Conservation (phyloP, 2,113 vertebrate species). For the Fregata magnificens region DNA sequence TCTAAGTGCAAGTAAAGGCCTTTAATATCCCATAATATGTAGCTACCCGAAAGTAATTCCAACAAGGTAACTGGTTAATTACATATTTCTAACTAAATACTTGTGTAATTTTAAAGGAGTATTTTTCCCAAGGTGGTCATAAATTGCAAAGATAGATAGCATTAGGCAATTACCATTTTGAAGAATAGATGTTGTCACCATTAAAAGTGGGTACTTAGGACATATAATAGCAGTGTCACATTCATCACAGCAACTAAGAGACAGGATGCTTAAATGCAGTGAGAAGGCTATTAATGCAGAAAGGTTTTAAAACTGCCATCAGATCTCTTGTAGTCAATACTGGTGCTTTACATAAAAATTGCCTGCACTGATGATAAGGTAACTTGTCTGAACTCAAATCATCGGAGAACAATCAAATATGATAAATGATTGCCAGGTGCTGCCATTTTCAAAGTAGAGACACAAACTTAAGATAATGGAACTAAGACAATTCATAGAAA, state of each 20-base stretch:
- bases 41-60: conserved; percentile 49
- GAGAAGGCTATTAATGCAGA: conserved; percentile 72
- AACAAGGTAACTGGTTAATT: conserved; percentile 54
- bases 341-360: conserved; percentile 76
- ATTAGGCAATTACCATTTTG: conserved; percentile 57
- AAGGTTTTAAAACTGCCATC: conserved; percentile 74
- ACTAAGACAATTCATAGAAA: conserved; percentile 33
- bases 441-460: conserved; percentile 58
- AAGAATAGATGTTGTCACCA: conserved; percentile 63
- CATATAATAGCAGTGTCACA: conserved; percentile 54
- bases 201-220: conserved; percentile 62
- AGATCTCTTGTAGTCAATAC: conserved; percentile 68
- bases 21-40: background rate
- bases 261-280: conserved; percentile 58
- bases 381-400: conserved; percentile 62
- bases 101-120: conserved; percentile 21
- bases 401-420: conserved; percentile 69
- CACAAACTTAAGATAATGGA: conserved; percentile 46
- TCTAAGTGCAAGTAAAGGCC: background rate
- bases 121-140: conserved; percentile 53
- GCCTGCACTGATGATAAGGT: conserved; percentile 57
- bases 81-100: conserved; percentile 60
- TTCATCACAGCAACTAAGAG: conserved; percentile 58
- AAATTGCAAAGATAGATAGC: conserved; percentile 57
- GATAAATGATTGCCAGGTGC: conserved; percentile 67